These are phyloP conservation scores for Malurus alboscapulatus DNA, from an alignment of 2,113 vertebrate species.

Conservation along the genomic window DNA sequence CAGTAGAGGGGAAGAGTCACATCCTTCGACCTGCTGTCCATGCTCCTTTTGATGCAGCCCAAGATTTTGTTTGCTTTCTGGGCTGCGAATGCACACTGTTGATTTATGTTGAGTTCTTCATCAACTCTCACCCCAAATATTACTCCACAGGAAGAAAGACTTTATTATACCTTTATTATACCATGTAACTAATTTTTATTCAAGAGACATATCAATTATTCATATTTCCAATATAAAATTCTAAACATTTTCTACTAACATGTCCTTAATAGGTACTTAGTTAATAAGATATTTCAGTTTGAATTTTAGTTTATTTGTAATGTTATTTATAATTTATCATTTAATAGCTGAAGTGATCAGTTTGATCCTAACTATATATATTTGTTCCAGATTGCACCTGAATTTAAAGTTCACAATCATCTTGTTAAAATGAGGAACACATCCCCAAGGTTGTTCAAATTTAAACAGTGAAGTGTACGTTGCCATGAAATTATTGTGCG, in stretches of 20 bases:
- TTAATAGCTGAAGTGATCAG: not conserved
- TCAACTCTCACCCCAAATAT: not conserved
- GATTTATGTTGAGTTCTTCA: not conserved
- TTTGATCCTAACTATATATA: not conserved
- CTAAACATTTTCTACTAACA: not conserved
- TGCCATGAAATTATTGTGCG: not conserved
- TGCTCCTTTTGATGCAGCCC: not conserved
- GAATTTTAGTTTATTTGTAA: not conserved
- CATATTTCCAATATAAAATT: not conserved
- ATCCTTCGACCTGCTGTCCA: not conserved
- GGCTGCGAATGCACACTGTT: fast-evolving
- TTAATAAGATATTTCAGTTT: not conserved
- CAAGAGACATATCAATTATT: not conserved
- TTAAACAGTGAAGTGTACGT: not conserved
- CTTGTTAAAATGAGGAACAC: not conserved
- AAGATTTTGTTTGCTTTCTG: not conserved
- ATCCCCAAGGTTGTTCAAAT: not conserved
- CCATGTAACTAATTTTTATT: not conserved
- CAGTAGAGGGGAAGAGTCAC: not conserved
- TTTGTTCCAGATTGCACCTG: not conserved
- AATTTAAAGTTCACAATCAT: not conserved
- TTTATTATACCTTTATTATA: not conserved
- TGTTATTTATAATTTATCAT: not conserved
- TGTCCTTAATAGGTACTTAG: not conserved
- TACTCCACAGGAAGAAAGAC: not conserved